phyloP scores from a whole-genome alignment of 1,140 invertebrate species.

The Metopolophium dirhodum region DNA sequence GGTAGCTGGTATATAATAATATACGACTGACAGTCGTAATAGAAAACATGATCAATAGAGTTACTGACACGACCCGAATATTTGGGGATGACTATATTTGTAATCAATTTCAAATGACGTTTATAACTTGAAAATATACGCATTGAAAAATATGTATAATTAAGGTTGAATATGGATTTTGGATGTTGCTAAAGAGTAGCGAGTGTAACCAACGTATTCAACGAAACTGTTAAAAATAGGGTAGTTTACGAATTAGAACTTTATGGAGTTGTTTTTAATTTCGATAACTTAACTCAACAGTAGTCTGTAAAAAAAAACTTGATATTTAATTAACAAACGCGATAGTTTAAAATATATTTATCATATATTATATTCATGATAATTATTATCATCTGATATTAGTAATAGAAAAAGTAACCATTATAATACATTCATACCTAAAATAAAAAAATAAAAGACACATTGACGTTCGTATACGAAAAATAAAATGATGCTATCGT shows the following conservation, averaged over 20 bases:
- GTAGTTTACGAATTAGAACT: background rate
- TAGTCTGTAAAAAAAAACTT: too few relatives aligned
- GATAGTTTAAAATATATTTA: too few relatives aligned
- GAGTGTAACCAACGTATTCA: background rate
- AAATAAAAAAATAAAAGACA: background rate
- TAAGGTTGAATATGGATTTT: background rate
- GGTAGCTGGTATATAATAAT: too few relatives aligned
- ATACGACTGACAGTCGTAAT: too few relatives aligned
- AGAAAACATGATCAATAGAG: background rate
- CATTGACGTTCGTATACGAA: background rate
- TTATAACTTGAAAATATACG: background rate
- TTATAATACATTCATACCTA: too few relatives aligned
- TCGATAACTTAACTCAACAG: too few relatives aligned
- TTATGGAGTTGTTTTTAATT: too few relatives aligned
- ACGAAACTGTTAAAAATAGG: background rate
- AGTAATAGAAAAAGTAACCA: too few relatives aligned
- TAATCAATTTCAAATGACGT: background rate
- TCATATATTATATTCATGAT: too few relatives aligned
- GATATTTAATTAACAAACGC: too few relatives aligned
- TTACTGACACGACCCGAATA: background rate
- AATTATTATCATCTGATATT: too few relatives aligned
- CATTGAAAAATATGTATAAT: background rate
- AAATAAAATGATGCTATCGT: background rate
- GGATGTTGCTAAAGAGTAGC: background rate
- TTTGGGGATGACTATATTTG: background rate